These are phyloP conservation scores for Cotesia glomerata DNA, from an alignment of 1,140 invertebrate genomes.

Conservation along the genomic window DNA sequence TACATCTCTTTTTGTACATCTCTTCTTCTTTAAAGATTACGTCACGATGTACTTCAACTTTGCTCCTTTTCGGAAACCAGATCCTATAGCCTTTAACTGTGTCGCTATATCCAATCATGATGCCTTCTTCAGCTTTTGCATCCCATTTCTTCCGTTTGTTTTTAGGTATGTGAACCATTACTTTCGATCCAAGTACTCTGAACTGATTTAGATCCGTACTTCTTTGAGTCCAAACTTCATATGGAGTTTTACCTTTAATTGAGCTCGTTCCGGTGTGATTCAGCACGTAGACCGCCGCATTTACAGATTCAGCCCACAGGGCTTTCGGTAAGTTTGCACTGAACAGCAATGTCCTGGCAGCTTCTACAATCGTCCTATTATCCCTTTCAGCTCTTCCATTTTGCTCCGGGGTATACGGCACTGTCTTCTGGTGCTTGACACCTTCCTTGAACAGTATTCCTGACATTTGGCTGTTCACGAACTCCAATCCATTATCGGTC, in stretches of 20 bases:
- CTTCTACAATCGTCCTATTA: conserved; percentile 29
- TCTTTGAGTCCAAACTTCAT: conserved; percentile 40
- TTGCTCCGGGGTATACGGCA: conserved; percentile 53
- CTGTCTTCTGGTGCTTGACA: conserved; percentile 50
- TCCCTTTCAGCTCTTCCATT: conserved; percentile 53
- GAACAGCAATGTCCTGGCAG: conserved; percentile 15
- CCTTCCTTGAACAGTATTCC: conserved; percentile 38
- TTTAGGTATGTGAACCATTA: conserved; percentile 36
- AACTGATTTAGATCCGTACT: conserved; percentile 40
- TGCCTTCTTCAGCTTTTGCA: conserved; percentile 39
- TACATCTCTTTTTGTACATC: no score
- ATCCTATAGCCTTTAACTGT: conserved; percentile 45
- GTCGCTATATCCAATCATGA: conserved; percentile 46
- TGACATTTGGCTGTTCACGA: conserved; percentile 38
- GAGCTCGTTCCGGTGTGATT: not conserved
- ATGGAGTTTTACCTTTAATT: conserved; percentile 13
- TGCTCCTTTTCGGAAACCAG: not conserved
- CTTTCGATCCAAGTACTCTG: conserved; percentile 54
- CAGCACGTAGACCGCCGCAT: not conserved
- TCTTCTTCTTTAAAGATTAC: not conserved
- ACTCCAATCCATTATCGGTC: conserved; percentile 58
- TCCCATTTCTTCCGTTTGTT: conserved; percentile 43
- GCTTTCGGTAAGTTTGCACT: conserved; percentile 9
- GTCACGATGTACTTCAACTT: not conserved
- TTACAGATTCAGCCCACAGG: conserved; percentile 42